phyloP scores from a whole-genome alignment of 2,113 vertebrate genomes.

The Rhodinocichla rosea region DNA sequence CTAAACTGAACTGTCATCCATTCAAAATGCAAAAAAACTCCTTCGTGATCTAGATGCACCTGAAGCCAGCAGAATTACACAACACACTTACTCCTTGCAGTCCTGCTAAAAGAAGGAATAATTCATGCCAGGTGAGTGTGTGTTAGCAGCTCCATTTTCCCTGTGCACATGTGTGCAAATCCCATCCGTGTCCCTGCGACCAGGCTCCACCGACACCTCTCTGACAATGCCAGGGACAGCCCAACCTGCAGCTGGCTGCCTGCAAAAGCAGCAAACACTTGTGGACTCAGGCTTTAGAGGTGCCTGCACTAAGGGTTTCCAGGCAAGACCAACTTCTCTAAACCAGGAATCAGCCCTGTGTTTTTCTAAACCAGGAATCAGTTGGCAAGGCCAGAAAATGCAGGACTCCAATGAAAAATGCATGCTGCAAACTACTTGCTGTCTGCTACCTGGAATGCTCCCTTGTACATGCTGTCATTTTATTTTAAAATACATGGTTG shows the following conservation, averaged over 20 bases:
- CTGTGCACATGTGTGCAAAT: not conserved
- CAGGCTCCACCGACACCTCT: accelerated
- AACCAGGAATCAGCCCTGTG: not conserved
- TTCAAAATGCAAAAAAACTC: not conserved
- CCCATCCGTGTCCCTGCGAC: accelerated
- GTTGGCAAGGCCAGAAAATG: not conserved
- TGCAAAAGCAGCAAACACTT: not conserved
- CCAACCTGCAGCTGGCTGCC: not conserved
- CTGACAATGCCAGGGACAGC: accelerated
- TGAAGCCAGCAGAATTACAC: not conserved
- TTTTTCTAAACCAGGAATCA: not conserved
- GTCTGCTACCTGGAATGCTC: not conserved
- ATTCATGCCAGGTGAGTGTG: accelerated
- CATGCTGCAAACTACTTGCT: not conserved
- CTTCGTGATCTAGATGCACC: not conserved
- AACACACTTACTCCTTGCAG: not conserved
- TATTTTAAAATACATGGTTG: not conserved
- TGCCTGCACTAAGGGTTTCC: not conserved
- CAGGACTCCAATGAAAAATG: not conserved
- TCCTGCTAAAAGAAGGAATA: not conserved
- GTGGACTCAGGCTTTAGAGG: not conserved
- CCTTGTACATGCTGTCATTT: not conserved
- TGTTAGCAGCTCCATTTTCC: not conserved
- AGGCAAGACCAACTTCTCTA: not conserved
- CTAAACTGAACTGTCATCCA: not conserved